These are phyloP conservation scores for Drosophila eugracilis DNA, from an alignment of 1,140 invertebrate species.

Conservation along the genomic window DNA sequence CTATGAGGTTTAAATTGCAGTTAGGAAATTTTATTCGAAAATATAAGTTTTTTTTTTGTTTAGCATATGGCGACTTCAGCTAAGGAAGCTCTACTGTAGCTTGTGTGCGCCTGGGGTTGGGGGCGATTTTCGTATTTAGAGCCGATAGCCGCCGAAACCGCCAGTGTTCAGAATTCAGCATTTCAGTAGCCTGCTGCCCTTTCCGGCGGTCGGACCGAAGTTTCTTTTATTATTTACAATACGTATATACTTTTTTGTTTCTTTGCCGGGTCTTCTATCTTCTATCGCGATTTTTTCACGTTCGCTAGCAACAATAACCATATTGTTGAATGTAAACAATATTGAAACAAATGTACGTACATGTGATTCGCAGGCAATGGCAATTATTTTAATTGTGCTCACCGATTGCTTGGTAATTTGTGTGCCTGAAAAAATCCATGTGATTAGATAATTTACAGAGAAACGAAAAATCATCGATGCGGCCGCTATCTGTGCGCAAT, in stretches of 20 bases:
- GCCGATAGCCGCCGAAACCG: constrained; percentile 52
- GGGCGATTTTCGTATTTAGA: constrained; percentile 43
- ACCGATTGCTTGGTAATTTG: constrained; percentile 42
- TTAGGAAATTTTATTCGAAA: too few relatives aligned
- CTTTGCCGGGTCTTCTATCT: constrained; percentile 36
- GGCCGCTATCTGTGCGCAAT: constrained; percentile 31
- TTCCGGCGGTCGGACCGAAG: constrained; percentile 54
- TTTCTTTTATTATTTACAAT: constrained; percentile 45
- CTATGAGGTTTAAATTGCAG: too few relatives aligned
- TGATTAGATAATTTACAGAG: constrained; percentile 73
- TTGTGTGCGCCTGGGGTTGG: constrained; percentile 12
- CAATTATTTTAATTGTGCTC: constrained; percentile 41
- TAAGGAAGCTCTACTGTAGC: constrained; percentile 7
- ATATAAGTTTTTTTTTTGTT: too few relatives aligned
- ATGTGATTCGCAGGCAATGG: constrained; percentile 4
- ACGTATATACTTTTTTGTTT: constrained; percentile 23
- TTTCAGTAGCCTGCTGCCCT: constrained; percentile 62
- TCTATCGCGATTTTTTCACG: constrained; percentile 40
- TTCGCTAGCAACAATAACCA: constrained; percentile 14
- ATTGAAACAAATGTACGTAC: constrained; percentile 47
- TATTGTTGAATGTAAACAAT: constrained; percentile 59
- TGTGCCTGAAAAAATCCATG: constrained; percentile 48
- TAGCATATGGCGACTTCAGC: not conserved
- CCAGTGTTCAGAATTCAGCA: constrained; percentile 20
- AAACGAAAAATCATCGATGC: constrained; percentile 39